Base-by-base conservation (phyloP, 2,113 vertebrate species). In the Brachyhypopomus occidentalis region DNA sequence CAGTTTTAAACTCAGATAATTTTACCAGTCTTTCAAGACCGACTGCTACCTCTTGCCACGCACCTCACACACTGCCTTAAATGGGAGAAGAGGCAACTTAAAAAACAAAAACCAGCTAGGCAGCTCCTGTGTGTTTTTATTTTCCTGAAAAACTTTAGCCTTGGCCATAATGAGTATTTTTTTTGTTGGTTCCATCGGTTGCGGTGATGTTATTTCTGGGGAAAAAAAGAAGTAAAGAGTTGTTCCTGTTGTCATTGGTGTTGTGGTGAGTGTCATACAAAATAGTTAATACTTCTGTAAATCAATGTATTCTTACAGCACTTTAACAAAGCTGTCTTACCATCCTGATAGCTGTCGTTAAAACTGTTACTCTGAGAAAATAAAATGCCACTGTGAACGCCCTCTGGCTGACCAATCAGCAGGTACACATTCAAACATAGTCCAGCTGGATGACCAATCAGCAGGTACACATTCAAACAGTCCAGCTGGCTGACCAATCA, bases 31-130 rank as follows among this genome's bases (percentile, higher is more conserved):
- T 38, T 20, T 34, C 19, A 66, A 41, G 11, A 55, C 58, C 4
- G 48, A 45, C 60, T 59, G 60, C 79, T 81, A 81, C 79, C 79
- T 81, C 79, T 59, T 58, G 58, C 30, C 41, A 41, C 30, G 66
- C 52, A 4, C 22, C 16, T 72, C 56, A 56, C 59, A 23, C 19
- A 67, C 25, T 19, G 79, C 79, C 79, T 75, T 81, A 81, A 81
- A 69, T 20, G 2, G 14, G 73, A 34, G 25, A 34, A 17, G 63
- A 34, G 30, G 25, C 27, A 20, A 11, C 3, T 34, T 36, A 25
- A 7, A 5, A 64, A 52, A 25, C 16, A 52, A 16, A 72, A 52
- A 20, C 20, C 41, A 72, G 14, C 22, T 55, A 5, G 23, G 48
- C 20, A 73, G 71, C 25, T 16, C 17, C 66, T 41, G 16, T 73